phyloP scores from a whole-genome alignment of 2,888 invertebrate species.

The Napeogenes inachia region DNA sequence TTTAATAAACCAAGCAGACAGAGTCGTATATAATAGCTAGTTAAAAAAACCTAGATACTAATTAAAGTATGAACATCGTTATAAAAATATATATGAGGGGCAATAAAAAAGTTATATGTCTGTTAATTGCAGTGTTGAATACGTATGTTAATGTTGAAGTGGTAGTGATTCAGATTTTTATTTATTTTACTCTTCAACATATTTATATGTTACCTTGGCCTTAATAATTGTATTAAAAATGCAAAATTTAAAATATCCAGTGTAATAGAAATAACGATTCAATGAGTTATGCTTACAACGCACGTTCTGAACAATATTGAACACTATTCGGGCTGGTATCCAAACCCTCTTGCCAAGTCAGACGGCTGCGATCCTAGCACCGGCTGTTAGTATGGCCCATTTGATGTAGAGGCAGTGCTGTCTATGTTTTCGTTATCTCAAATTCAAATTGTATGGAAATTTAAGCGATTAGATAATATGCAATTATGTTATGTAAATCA shows the following conservation, averaged over 20 bases:
- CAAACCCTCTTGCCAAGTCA: slow-evolving; percentile 48
- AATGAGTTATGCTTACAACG: slow-evolving; percentile 23
- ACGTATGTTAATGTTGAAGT: slow-evolving; percentile 2
- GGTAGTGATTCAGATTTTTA: no score
- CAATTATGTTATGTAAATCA: no score
- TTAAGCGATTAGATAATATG: no score
- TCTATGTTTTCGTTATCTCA: no score
- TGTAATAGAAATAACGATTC: not conserved
- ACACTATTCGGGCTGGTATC: slow-evolving; percentile 55
- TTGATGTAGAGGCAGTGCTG: no score
- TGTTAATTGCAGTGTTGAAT: slow-evolving; percentile 14
- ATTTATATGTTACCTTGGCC: not conserved
- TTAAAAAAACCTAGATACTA: not conserved
- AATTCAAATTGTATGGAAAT: no score
- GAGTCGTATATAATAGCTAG: not conserved
- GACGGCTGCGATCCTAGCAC: slow-evolving; percentile 24
- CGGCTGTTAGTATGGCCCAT: no score
- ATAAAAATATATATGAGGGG: slow-evolving; percentile 11
- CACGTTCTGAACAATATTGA: slow-evolving; percentile 25
- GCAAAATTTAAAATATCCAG: not conserved
- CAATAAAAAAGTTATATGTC: slow-evolving; percentile 12
- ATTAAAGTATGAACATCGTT: slow-evolving; percentile 7
- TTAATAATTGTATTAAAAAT: not conserved
- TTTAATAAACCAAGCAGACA: no score
- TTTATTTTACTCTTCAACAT: no score